Percentiles rank a stretch among this genome's conserved stretches.
Evolutionary conservation across 1,140 invertebrate genomes (phyloP).

Genomic region (Nephila pilipes): DNA sequence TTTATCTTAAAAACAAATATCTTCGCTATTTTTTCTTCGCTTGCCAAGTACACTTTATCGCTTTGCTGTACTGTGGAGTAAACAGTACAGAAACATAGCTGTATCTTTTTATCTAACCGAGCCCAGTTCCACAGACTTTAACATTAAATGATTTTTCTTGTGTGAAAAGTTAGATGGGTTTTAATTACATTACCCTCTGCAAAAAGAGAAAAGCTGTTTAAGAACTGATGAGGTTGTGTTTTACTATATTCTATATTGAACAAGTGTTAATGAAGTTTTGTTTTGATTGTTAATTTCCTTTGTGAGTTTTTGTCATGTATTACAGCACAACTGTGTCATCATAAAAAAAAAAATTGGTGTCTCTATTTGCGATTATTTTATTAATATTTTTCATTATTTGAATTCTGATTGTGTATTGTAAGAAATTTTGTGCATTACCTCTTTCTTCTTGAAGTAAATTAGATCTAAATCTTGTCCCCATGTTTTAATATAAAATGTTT

Average conservation of each 20-base stretch:
- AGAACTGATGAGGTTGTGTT: not conserved
- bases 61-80: not conserved
- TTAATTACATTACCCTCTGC: not conserved
- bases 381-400: not conserved
- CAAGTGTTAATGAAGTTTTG: not conserved
- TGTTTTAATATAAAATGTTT: too few relatives aligned
- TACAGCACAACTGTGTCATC: not conserved
- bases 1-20: not conserved
- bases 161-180: not conserved
- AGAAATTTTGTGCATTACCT: too few relatives aligned
- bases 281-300: not conserved
- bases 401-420: too few relatives aligned
- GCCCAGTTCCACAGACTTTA: not conserved
- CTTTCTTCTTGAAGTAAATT: too few relatives aligned
- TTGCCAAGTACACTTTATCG: conserved; percentile 2
- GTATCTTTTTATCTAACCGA: conserved; percentile 32
- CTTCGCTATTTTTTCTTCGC: conserved; percentile 20
- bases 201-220: not conserved
- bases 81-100: not conserved
- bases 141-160: not conserved
- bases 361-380: not conserved
- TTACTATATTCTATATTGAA: not conserved
- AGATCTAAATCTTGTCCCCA: too few relatives aligned
- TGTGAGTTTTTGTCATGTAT: not conserved
- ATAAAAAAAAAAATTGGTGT: not conserved